Evolutionary conservation across 1,140 invertebrate species (phyloP), one percentile per base, ranked within the genome.

Genomic region (Aphaenogaster ashmeadi): DNA sequence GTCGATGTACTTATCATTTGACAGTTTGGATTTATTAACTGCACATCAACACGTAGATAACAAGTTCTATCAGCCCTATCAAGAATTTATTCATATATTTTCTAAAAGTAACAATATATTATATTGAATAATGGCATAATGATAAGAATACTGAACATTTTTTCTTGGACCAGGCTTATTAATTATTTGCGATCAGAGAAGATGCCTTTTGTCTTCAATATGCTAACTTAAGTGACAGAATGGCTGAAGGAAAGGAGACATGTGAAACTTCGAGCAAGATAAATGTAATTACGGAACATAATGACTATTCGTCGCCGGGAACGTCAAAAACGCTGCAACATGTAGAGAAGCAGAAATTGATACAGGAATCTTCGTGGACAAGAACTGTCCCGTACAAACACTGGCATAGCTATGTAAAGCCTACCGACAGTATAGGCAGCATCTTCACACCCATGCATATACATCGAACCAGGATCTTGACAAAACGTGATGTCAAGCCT

Each of bases 341-440:
- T 13, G 8, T 1, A 27, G 33, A 88, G 44, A 58, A 56, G 11
- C 81, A 71, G 15, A 92, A 96, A 54, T 95, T 97, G 89, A 93
- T 96, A 54, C 93, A 94, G 52, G 92, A 95, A 38, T 93, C 94
- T 81, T 96, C 96, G 3, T 96, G 96, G 96, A 97, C 96, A 0
- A 96, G 95, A 90, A 96, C 96, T 9, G 96, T 96, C 0, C 96
- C 96, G 0, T 96, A 96, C 80, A 95, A 96, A 88, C 95, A 97
- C 90, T 94, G 95, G 44, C 96, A 96, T 72, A 93, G 95, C 52
- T 96, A 96, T 89, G 94, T 96, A 15, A 97, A 96, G 86, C 97
- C 97, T 4, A 96, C 95, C 58, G 97, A 98, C 94, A 96, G 96
- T 58, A 97, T 97, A 72, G 97, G 96, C 71, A 96, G 95, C 89